Evolutionary conservation across 2,888 invertebrate species (phyloP).

Genomic region (Suillia variegata): DNA sequence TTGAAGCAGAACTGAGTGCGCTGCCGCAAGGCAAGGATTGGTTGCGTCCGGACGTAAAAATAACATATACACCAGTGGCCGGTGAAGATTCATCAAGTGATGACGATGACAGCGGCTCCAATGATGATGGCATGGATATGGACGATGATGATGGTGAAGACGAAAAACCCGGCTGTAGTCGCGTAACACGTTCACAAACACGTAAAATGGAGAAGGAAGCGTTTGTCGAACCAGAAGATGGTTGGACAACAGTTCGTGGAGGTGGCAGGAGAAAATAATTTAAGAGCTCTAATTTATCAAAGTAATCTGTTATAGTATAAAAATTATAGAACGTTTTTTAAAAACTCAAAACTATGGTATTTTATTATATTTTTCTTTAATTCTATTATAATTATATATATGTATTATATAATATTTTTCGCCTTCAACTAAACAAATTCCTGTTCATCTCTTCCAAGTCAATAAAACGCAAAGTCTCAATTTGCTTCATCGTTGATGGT

Average conservation of each 20-base stretch:
- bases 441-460: conserved; percentile 50
- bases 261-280: conserved; percentile 60
- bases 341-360: no score
- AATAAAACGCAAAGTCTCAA: conserved; percentile 45
- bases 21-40: conserved; percentile 68
- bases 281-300: neutral
- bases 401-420: no score
- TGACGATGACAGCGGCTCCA: conserved; percentile 46
- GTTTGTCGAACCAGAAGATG: conserved; percentile 64
- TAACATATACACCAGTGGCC: conserved; percentile 41
- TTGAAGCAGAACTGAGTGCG: conserved; percentile 65
- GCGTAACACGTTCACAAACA: conserved; percentile 40
- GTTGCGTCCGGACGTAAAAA: conserved; percentile 65
- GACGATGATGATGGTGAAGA: conserved; percentile 36
- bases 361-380: no score
- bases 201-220: conserved; percentile 38
- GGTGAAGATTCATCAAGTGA: conserved; percentile 61
- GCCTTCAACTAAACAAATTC: conserved; percentile 31
- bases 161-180: conserved; percentile 42
- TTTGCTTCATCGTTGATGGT: conserved; percentile 35
- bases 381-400: no score
- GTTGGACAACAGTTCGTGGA: conserved; percentile 71
- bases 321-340: no score
- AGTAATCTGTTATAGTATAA: no score
- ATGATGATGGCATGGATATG: conserved; percentile 52